Conservation (phyloP, 1,140 invertebrate species). For the Philopotamus ludificatus region DNA sequence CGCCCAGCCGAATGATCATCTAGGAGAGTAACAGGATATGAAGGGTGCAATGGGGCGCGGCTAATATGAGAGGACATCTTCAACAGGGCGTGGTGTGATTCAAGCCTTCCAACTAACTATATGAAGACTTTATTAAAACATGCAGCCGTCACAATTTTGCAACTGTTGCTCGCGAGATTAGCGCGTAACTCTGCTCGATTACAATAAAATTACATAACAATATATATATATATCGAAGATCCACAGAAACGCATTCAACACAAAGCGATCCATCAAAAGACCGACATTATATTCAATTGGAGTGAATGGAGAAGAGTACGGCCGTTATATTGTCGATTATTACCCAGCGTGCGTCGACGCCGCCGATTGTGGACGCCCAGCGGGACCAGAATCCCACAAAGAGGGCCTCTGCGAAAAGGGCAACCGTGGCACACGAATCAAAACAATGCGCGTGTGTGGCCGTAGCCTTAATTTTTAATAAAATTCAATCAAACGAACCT, state of each 20-base stretch:
- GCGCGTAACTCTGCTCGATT: too few relatives aligned
- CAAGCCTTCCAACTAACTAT: constrained; percentile 3
- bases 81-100: constrained; percentile 37
- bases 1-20: constrained; percentile 28
- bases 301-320: background rate
- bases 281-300: background rate
- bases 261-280: background rate
- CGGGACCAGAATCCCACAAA: background rate
- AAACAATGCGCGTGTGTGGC: background rate
- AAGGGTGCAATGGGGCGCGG: constrained; percentile 33
- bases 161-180: background rate
- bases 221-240: too few relatives aligned
- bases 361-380: constrained; percentile 12
- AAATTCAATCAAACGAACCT: background rate
- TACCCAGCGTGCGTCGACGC: background rate
- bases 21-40: constrained; percentile 35
- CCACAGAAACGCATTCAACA: background rate
- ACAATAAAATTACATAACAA: too few relatives aligned
- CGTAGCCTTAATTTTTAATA: background rate
- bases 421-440: constrained; percentile 12
- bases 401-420: too few relatives aligned
- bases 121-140: constrained; percentile 39
- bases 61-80: constrained; percentile 37
- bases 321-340: background rate
- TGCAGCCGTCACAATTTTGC: constrained; percentile 1